Percentiles rank a stretch among this genome's conserved stretches.
These are phyloP conservation scores for Apeira syringaria DNA, from an alignment of 2,888 invertebrate genomes.

Conservation along the genomic window DNA sequence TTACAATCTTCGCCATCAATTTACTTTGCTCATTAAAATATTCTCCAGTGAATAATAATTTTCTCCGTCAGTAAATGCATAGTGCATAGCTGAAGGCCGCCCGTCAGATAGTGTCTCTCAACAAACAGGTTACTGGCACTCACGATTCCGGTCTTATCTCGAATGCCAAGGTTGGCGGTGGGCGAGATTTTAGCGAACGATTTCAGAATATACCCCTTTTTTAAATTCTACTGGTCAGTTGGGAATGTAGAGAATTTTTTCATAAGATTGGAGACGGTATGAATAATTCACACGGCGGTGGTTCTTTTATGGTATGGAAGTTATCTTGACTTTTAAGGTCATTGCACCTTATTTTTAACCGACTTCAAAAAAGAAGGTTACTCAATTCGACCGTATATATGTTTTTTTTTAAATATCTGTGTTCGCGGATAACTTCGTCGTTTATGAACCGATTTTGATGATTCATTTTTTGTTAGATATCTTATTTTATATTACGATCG, in stretches of 20 bases:
- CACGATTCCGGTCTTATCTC: slow-evolving; percentile 36
- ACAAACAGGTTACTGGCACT: slow-evolving; percentile 38
- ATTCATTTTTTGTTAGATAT: too few species aligned
- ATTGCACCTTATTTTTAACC: too few species aligned
- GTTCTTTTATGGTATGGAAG: too few species aligned
- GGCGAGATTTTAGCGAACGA: slow-evolving; percentile 39
- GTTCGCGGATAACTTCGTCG: too few species aligned
- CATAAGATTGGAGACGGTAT: slow-evolving; percentile 44
- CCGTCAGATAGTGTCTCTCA: slow-evolving; percentile 33
- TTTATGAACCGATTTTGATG: too few species aligned
- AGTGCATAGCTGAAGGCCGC: slow-evolving; percentile 34
- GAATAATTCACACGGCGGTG: too few species aligned
- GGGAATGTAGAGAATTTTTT: slow-evolving; percentile 65
- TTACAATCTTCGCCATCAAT: slow-evolving; percentile 10
- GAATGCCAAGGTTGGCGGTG: slow-evolving; percentile 43
- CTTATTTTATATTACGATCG: too few species aligned
- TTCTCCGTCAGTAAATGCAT: slow-evolving; percentile 21
- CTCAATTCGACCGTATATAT: too few species aligned
- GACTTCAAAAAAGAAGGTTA: too few species aligned
- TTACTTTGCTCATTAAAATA: slow-evolving; percentile 18
- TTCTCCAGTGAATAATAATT: slow-evolving; percentile 18
- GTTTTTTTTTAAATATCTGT: too few species aligned
- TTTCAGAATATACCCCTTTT: slow-evolving; percentile 45
- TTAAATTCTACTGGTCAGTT: slow-evolving; percentile 44
- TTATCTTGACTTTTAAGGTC: too few species aligned